Evolutionary conservation across 2,797 vertebrate species (phyloP).

Genomic region (Aphelocoma californica): DNA sequence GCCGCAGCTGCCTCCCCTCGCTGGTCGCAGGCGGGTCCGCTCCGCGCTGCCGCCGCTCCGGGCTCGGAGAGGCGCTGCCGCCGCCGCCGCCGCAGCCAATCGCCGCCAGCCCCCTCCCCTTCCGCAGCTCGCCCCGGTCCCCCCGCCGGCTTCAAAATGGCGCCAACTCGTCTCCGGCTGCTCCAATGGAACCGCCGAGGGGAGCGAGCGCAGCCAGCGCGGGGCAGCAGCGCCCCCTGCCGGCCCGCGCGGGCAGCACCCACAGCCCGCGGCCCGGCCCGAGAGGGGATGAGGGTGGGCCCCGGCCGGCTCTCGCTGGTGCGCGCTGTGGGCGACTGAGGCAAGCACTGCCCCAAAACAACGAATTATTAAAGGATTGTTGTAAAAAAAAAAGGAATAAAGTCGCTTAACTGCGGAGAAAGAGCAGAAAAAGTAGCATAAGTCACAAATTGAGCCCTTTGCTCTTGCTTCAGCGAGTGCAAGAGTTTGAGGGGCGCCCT

Average conservation of each 20-base stretch:
- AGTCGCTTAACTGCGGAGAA: background rate
- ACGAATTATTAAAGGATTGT: background rate
- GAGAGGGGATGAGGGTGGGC: background rate
- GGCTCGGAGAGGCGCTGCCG: constrained; percentile 63
- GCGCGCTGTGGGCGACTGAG: fast-evolving
- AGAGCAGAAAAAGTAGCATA: background rate
- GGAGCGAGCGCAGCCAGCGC: constrained; percentile 55
- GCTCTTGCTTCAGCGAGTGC: background rate
- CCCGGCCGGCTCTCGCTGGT: fast-evolving
- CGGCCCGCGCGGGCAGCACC: background rate
- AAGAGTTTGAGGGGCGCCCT: background rate
- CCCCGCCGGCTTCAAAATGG: constrained; percentile 94
- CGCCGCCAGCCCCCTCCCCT: constrained; percentile 75
- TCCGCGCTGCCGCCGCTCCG: constrained; percentile 64
- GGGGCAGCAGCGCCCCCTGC: constrained; percentile 18
- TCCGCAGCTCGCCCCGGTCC: constrained; percentile 77
- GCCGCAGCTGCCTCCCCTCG: background rate
- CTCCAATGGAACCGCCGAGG: constrained; percentile 76
- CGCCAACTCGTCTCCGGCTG: constrained; percentile 86
- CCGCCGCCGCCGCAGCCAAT: constrained; percentile 80
- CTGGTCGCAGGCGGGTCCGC: constrained; percentile 19
- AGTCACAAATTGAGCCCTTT: background rate
- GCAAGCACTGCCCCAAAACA: background rate
- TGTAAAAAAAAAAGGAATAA: background rate
- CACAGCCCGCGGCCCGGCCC: background rate